A percentile compares a stretch with the other conserved stretches of the same genome.
Conservation (phyloP, 2,888 invertebrate genomes). For the Hypselothyrea guttata region DNA sequence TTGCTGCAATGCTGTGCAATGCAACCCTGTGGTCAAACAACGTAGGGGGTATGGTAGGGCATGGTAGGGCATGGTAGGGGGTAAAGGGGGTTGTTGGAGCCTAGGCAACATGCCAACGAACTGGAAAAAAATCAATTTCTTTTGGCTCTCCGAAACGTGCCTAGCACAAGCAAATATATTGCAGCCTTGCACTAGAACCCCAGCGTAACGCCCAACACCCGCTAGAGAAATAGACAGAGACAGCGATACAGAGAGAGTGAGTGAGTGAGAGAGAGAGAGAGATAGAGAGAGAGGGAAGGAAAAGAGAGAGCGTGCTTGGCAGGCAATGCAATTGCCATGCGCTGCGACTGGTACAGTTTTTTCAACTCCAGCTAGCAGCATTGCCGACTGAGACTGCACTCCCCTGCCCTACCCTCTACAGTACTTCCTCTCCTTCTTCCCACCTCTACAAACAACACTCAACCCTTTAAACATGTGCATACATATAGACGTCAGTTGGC, state of each 20-base stretch:
- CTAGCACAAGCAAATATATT: constrained; percentile 74
- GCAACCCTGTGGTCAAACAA: constrained; percentile 53
- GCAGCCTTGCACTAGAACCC: constrained; percentile 76
- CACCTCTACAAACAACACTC: no score
- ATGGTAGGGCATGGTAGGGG: constrained; percentile 8
- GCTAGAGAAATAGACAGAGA: background rate
- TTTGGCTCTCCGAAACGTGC: constrained; percentile 55
- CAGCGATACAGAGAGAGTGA: background rate
- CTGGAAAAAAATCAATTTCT: constrained; percentile 70
- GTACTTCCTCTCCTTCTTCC: background rate
- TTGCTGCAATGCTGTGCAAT: constrained; percentile 27
- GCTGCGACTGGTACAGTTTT: constrained; percentile 71
- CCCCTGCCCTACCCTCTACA: background rate
- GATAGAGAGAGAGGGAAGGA: constrained; percentile 17
- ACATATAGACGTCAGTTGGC: constrained; percentile 31
- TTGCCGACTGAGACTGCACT: constrained; percentile 18
- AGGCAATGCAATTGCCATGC: constrained; percentile 69
- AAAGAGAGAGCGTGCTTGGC: no score
- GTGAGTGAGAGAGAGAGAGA: constrained; percentile 11
- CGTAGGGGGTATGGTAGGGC: constrained; percentile 13
- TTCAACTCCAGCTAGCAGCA: constrained; percentile 58
- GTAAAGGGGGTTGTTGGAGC: background rate
- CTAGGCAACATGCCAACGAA: constrained; percentile 75
- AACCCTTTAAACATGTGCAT: background rate
- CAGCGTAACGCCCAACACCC: constrained; percentile 17